These are phyloP conservation scores for Aramus guarauna DNA, from an alignment of 2,113 vertebrate genomes.

Conservation along the genomic window DNA sequence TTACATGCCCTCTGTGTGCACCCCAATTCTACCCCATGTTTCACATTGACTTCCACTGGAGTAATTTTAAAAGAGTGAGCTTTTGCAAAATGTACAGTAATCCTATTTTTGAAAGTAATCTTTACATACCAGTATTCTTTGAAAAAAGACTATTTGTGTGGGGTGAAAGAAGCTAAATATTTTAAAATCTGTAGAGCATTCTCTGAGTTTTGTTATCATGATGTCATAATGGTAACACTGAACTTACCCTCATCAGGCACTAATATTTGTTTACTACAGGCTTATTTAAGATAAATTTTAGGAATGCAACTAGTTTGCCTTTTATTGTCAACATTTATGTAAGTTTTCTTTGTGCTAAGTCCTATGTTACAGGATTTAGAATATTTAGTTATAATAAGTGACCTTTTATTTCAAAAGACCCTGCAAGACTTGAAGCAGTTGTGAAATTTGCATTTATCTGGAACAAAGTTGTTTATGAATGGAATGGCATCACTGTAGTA, in stretches of 20 bases:
- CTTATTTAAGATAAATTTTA: neutral
- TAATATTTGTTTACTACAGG: neutral
- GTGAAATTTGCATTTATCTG: neutral
- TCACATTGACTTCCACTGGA: neutral
- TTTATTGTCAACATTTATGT: neutral
- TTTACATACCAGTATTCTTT: neutral
- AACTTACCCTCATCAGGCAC: neutral
- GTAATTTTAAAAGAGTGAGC: neutral
- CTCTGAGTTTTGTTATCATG: neutral
- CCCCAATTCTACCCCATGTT: rapidly evolving
- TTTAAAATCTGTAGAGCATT: neutral
- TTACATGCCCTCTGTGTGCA: neutral
- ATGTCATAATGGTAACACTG: neutral
- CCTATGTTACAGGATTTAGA: neutral
- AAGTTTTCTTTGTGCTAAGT: neutral
- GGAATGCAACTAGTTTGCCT: neutral
- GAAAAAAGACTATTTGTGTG: neutral
- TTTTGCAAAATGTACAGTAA: neutral
- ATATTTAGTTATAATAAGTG: neutral
- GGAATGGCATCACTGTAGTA: neutral
- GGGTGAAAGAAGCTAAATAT: neutral
- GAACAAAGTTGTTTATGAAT: neutral
- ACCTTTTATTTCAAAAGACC: neutral
- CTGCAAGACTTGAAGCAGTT: neutral
- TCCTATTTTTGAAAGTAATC: neutral